Evolutionary conservation across 1,140 invertebrate genomes (phyloP), one percentile per base, ranked within the genome.

Genomic region (Bombus breviceps): DNA sequence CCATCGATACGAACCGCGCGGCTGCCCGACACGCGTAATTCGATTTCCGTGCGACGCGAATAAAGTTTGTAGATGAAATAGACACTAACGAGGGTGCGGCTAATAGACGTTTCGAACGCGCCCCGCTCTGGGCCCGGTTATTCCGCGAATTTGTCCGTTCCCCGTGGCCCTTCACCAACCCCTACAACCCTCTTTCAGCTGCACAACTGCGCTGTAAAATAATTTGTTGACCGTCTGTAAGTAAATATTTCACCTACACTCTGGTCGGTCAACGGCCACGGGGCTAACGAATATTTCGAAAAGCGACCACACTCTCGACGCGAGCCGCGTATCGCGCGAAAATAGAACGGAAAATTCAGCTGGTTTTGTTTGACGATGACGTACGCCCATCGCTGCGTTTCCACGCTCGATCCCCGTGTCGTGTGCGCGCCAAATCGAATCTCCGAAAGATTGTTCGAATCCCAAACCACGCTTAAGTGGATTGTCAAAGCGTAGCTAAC

Each of bases 51-150:
- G 59, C 53, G 62, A 66, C 74, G 69, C 75, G 86, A 79, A 85
- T 81, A 80, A 85, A 85, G 77, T 87, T 85, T 85, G 86, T 43
- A 86, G 72, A 76, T 86, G 79, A 83, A 80, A 88, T 77, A 75
- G 83, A 82, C 76, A 57, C 72, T 76, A 75, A 75, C 73, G 87
- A 89, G 83, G 37, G 47, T 41, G 12, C 53, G 66, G 81, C 75
- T 89, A 89, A 89, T 86, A 82, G 87, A 82, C 84, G 83, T 74
- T 68, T 34, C 62, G 74, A 69, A 25, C 80, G 43, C 37, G n/a
- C 18, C 18, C 5, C 47, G 47, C 47, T 71, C 62, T 10, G 53
- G 64, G 25, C 28, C 57, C 41, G 81, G 43, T 66, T 80, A 72
- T 80, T 57, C 71, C 64, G 59, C 41, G 73, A 88, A 59, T 34